phyloP scores from a whole-genome alignment of 2,797 vertebrate species.

The Furcifer pardalis region DNA sequence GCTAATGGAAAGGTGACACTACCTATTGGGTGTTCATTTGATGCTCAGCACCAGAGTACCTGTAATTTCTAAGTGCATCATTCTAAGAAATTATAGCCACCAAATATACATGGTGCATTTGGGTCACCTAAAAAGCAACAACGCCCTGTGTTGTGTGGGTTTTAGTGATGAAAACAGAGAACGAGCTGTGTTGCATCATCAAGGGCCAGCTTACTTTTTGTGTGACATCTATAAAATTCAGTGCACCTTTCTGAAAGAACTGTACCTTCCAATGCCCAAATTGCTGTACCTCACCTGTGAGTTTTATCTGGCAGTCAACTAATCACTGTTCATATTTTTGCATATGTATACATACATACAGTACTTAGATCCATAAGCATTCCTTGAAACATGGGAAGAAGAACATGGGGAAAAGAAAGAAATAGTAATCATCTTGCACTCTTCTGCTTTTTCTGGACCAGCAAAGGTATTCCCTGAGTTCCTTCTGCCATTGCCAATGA shows the following conservation, averaged over 20 bases:
- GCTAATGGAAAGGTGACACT: conserved; percentile 14
- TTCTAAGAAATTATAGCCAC: background rate
- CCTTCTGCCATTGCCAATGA: conserved; percentile 3
- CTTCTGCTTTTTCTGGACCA: conserved; percentile 10
- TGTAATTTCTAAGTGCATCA: background rate
- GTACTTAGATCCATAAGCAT: background rate
- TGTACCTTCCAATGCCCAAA: background rate
- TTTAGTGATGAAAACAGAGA: background rate
- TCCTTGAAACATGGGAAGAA: conserved; percentile 9
- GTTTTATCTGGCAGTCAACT: background rate
- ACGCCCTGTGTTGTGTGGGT: background rate
- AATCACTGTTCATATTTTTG: background rate
- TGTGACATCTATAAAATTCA: conserved; percentile 13
- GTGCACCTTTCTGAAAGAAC: conserved; percentile 15
- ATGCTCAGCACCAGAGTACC: background rate
- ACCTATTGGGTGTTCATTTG: background rate
- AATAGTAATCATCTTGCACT: background rate
- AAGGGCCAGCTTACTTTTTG: background rate
- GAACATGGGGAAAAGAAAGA: background rate
- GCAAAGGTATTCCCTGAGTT: conserved; percentile 52
- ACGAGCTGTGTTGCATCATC: fast-evolving
- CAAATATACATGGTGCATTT: background rate
- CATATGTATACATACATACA: conserved; percentile 8
- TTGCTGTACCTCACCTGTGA: fast-evolving
- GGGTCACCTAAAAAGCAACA: background rate